A percentile compares a stretch with the other conserved stretches of the same genome.
Conservation (phyloP, 2,888 invertebrate species). For the Pilophorus perplexus region DNA sequence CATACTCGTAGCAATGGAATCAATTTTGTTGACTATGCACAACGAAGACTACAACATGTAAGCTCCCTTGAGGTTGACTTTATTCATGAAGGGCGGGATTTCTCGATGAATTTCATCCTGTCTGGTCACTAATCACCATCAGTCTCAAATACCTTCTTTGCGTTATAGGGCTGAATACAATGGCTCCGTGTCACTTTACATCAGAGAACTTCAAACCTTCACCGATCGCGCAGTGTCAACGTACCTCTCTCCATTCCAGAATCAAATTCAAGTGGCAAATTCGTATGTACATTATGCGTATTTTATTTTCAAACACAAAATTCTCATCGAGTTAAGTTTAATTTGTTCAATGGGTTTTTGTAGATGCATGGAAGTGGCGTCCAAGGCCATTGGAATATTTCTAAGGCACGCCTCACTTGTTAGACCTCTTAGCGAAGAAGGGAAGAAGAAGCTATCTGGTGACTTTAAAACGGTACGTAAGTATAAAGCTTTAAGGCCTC, state of each 20-base stretch:
- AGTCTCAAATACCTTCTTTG: no score
- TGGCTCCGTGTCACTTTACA: constrained; percentile 73
- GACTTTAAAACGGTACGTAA: constrained; percentile 59
- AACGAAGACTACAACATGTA: constrained; percentile 66
- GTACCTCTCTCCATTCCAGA: constrained; percentile 68
- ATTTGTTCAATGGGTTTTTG: no score
- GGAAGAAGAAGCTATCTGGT: constrained; percentile 74
- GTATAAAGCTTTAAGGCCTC: no score
- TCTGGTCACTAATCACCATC: no score
- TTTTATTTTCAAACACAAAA: no score
- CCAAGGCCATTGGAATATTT: constrained; percentile 78
- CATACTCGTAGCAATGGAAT: constrained; percentile 80
- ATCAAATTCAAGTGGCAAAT: constrained; percentile 61
- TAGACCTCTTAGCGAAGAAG: constrained; percentile 76
- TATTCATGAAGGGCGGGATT: neutral
- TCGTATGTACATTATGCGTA: constrained; percentile 55
- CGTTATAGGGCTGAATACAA: constrained; percentile 55
- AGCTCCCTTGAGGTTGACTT: constrained; percentile 41
- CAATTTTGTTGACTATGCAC: constrained; percentile 90
- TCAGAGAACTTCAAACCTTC: constrained; percentile 88
- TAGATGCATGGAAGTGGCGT: constrained; percentile 70
- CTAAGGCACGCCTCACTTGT: constrained; percentile 81
- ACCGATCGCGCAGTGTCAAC: constrained; percentile 66
- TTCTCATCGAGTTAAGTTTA: no score
- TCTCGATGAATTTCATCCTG: no score